These are phyloP conservation scores for Drepanosiphum platanoidis DNA, from an alignment of 2,888 invertebrate genomes.

Conservation along the genomic window DNA sequence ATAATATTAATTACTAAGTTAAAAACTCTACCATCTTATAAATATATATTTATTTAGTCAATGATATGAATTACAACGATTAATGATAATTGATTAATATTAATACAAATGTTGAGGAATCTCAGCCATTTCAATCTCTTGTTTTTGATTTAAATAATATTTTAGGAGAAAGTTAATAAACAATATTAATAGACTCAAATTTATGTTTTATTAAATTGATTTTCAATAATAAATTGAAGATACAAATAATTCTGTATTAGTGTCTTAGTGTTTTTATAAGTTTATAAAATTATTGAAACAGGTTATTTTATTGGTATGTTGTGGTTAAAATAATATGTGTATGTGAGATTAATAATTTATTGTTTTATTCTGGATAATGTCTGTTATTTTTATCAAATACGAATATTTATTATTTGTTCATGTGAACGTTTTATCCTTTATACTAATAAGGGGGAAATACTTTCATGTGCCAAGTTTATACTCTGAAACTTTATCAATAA, in stretches of 20 bases:
- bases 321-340: neutral
- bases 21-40: no score
- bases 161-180: no score
- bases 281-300: no score
- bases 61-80: neutral
- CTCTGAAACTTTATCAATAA: conserved; percentile 53
- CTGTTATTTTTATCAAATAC: conserved; percentile 11
- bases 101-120: neutral
- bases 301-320: no score
- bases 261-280: no score
- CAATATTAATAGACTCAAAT: no score
- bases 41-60: neutral
- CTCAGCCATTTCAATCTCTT: neutral
- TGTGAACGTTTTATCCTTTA: conserved; percentile 9
- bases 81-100: neutral
- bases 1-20: no score
- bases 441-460: conserved; percentile 39
- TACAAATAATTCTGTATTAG: no score
- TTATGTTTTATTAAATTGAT: no score
- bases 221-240: no score
- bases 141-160: neutral
- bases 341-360: neutral
- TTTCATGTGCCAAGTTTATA: conserved; percentile 56
- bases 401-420: conserved; percentile 39
- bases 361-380: neutral